Base-by-base conservation (phyloP, 2,888 invertebrate genomes). In the Amiota minor region DNA sequence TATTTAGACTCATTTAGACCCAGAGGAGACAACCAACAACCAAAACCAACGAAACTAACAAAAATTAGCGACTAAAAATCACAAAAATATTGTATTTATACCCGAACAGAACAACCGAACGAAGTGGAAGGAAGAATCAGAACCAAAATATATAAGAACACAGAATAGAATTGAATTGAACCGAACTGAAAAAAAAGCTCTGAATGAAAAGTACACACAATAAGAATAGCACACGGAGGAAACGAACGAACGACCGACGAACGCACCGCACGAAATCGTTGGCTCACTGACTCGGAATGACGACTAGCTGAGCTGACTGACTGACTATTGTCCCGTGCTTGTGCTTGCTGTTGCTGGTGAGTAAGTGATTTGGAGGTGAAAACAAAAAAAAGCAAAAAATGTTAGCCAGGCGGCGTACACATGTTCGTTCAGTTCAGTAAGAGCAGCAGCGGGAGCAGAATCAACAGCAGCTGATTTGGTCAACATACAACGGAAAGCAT, bases 261-360 rank as follows among this genome's bases (percentile, higher is more conserved):
- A 83, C 84, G 82, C 78, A 81, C 20, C 67, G 67, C 67, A 79
- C 83, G 82, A 81, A 83, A 80, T 81, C 81, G 82, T 78, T 78
- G 80, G 79, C 85, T 82, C 85, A 83, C 85, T 84, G 79, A 83
- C 35, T 35, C 35, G 35, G 35, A 23, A 23, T 23, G 68, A 47
- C 78, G 76, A 74, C 78, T 75, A 79, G 78, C 79, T 80, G 72
- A 71, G 70, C 76, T 76, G 35, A 35, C 35, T 35, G 35, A 35
- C 35, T 35, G 35, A 35, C 35, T 35, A 35, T 35, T 35, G 35
- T 35, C 35, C 35, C 35, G 35, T 35, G 35, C 35, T 35, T 35
- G 6, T 35, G 35, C 35, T 35, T 35, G 35, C 35, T 35, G 70
- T 11, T 59, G 73, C 70, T 77, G 76, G 67, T 76, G 56, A 72